Evolutionary conservation across 2,797 vertebrate species (phyloP).

Genomic region (Gephyroberyx darwinii): DNA sequence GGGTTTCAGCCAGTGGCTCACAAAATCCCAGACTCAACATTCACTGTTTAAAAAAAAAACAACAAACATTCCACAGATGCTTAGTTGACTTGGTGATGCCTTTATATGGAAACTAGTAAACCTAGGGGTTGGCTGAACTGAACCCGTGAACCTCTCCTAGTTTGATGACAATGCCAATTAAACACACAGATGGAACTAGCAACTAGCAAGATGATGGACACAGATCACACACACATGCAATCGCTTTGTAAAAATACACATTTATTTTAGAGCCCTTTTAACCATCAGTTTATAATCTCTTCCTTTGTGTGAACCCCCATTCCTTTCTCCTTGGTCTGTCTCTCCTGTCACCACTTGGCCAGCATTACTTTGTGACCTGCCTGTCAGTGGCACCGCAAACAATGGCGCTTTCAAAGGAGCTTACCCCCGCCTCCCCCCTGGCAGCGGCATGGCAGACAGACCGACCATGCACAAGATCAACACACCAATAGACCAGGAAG

Average conservation of each 20-base stretch:
- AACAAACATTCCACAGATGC: constrained; percentile 81
- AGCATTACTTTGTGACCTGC: constrained; percentile 10
- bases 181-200: constrained; percentile 48
- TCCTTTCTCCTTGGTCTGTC: constrained; percentile 16
- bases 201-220: constrained; percentile 17
- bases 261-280: background rate
- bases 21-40: constrained; percentile 58
- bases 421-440: constrained; percentile 3
- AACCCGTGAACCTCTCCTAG: constrained; percentile 42
- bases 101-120: constrained; percentile 80
- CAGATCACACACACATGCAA: background rate
- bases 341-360: constrained; percentile 10
- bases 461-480: constrained; percentile 26
- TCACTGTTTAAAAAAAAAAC: constrained; percentile 53
- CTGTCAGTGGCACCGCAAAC: constrained; percentile 35
- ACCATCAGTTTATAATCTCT: background rate
- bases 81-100: constrained; percentile 77
- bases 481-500: constrained; percentile 68
- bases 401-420: constrained; percentile 54
- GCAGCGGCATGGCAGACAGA: constrained; percentile 25
- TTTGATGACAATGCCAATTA: constrained; percentile 61
- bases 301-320: background rate
- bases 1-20: constrained; percentile 40
- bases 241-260: constrained; percentile 7
- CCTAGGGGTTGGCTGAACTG: constrained; percentile 48